A percentile compares a stretch with the other conserved stretches of the same genome.
Conservation (phyloP, 2,888 invertebrate species). For the Campoplex nolae region DNA sequence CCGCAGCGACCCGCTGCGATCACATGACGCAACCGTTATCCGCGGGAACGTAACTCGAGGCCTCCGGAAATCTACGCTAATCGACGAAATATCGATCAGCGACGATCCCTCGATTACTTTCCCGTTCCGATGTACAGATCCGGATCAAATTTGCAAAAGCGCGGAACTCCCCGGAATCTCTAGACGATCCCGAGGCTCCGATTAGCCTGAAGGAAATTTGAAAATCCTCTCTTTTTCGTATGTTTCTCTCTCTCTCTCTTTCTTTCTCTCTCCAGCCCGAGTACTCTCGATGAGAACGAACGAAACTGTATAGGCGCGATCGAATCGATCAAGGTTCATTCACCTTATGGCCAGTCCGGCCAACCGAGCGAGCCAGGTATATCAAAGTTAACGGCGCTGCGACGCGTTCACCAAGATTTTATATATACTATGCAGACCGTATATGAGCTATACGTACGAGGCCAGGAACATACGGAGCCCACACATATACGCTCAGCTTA, state of each 20-base stretch:
- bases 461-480: not conserved
- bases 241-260: conserved; percentile 23
- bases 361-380: conserved; percentile 60
- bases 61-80: too few species aligned
- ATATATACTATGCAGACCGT: conserved; percentile 41
- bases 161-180: too few species aligned
- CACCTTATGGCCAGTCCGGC: conserved; percentile 55
- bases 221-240: not conserved
- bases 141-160: too few species aligned
- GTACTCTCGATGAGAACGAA: conserved; percentile 26
- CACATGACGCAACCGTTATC: conserved; percentile 55
- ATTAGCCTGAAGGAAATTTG: not conserved
- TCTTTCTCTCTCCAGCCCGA: not conserved
- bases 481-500: conserved; percentile 40
- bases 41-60: not conserved
- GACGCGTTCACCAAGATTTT: conserved; percentile 64
- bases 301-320: conserved; percentile 53
- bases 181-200: too few species aligned
- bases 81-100: too few species aligned
- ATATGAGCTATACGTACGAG: not conserved
- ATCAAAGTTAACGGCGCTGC: conserved; percentile 68
- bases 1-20: conserved; percentile 6
- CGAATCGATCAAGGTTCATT: conserved; percentile 67
- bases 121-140: too few species aligned
- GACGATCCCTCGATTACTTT: too few species aligned